Base-by-base conservation (phyloP, 2,113 vertebrate genomes). In the Eulemur rufifrons region DNA sequence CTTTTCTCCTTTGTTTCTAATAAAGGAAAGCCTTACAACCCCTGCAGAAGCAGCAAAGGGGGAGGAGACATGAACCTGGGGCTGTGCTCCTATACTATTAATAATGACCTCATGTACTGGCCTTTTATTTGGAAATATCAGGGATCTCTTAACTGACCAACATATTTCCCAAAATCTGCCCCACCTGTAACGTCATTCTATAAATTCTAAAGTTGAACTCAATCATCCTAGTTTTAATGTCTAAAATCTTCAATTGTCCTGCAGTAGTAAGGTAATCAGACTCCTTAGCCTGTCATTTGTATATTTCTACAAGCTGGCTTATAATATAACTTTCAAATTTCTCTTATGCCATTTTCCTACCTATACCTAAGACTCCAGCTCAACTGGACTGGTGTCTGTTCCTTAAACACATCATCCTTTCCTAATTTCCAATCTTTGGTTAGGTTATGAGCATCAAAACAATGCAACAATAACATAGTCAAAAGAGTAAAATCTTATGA, bases 161-260 rank as follows among this genome's bases (percentile, higher is more conserved):
- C 61, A 29, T 63, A 87, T 23, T 14, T 93, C 69, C 82, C 25
- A 27, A 83, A 88, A 47, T 85, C 37, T 73, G 37, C 59, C 54
- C 61, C 15, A 78, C 64, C 25, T 86, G 6, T 66, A 80, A 50
- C 25, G 73, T 32, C 23, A 54, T 47, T 73, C 42, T 56, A 37
- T 50, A 76, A 86, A 73, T 88, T 86, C 50, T 92, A 18, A 89
- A n/a, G 25, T 4, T 78, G 61, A 71, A 71, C 32, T 50, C 32
- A 64, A 29, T 47, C 45, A 78, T 64, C 56, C 32, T 64, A 89
- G 29, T 59, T 88, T 45, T 84, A 27, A 14, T 34, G 39, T 91
- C 76, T 97, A 94, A 91, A 69, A 87, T 84, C 42, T 52, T 87
- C 66, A 32, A 52, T 0, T 95, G 27, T 91, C 93, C 64, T 69